Base-by-base conservation (phyloP, 2,888 invertebrate genomes). In the Sinotaia quadrata region DNA sequence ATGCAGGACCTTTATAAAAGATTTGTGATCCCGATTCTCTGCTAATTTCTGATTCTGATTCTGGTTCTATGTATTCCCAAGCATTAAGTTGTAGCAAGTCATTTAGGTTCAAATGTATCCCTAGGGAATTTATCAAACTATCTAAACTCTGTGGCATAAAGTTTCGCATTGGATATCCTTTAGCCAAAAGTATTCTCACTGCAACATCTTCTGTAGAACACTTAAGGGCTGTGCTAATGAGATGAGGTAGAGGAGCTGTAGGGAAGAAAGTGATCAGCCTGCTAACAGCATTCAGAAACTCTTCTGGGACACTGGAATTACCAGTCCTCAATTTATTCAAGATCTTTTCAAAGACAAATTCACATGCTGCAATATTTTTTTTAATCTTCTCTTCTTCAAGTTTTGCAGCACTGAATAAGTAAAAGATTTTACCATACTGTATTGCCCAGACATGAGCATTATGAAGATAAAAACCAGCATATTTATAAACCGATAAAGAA, bases 221-320 rank as follows among this genome's bases (percentile, higher is more conserved):
- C 21, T 69, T 51, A 2, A 74, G 63, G 49, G 76, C 73, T 10
- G 68, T 47, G n/a, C 70, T 67, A 21, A 73, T 49, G 21, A 81
- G 36, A 4, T 72, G 68, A 18, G 69, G 60, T 7, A 68, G 62
- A 7, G 75, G 69, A 2, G 72, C 76, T 12, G 76, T 77, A 3
- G 83, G 83, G 58, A 83, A 83, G 27, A 83, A 75, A 10, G 70
- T 56, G 27, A 75, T 73, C 56, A 83, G 68, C 62, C 83, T 68
- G 4, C 77, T 73, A 2, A 81, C 31, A 8, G 82, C 82, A 44
- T 75, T 61, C 0, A 77, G 49, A 24, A 72, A 60, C n/a, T 67
- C 68, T 61, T 70, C 69, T 3, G 60, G 31, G 24, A 56, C 36
- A 8, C 58, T 60, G 1, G 47, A 44, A 8, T 36, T 57, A 4